Conservation (phyloP, 2,113 vertebrate genomes). For the Tenebrosternarchus preto region DNA sequence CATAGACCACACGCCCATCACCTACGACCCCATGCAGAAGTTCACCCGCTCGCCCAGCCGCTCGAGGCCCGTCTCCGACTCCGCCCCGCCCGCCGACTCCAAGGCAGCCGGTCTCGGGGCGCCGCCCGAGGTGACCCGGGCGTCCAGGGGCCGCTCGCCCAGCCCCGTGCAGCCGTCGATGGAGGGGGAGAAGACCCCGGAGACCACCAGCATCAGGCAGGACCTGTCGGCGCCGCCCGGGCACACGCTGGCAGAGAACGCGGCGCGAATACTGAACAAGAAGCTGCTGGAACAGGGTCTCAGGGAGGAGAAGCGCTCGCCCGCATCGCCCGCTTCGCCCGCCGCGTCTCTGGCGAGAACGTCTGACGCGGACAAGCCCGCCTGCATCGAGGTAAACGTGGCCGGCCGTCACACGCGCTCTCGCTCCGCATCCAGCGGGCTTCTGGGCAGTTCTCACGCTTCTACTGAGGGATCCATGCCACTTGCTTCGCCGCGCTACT, state of each 20-base stretch:
- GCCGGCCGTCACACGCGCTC: too few relatives aligned
- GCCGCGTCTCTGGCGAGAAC: slow-evolving; percentile 74
- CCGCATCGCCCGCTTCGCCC: slow-evolving; percentile 62
- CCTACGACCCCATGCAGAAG: slow-evolving; percentile 83
- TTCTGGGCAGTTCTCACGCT: too few relatives aligned
- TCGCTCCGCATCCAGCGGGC: too few relatives aligned
- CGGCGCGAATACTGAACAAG: slow-evolving; percentile 91
- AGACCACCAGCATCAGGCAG: slow-evolving; percentile 83
- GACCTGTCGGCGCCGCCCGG: slow-evolving; percentile 92
- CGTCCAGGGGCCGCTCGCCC: slow-evolving; percentile 84
- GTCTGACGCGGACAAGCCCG: slow-evolving; percentile 73
- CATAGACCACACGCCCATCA: slow-evolving; percentile 90
- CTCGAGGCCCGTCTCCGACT: slow-evolving; percentile 78
- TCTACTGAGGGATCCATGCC: slow-evolving; percentile 4
- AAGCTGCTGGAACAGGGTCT: slow-evolving; percentile 91
- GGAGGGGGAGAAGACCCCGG: slow-evolving; percentile 82
- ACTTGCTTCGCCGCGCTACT: slow-evolving; percentile 25
- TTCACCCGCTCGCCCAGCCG: slow-evolving; percentile 83
- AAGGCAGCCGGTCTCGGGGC: too few relatives aligned
- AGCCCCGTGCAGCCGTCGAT: slow-evolving; percentile 84
- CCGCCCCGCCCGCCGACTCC: slow-evolving; percentile 44
- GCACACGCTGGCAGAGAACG: slow-evolving; percentile 87
- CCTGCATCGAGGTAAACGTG: slow-evolving; percentile 88
- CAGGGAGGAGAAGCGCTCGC: slow-evolving; percentile 83
- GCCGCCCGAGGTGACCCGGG: slow-evolving; percentile 76